Evolutionary conservation across 53 echinoderm and acorn worm genomes (phyloP).

Genomic region (Crossaster papposus): DNA sequence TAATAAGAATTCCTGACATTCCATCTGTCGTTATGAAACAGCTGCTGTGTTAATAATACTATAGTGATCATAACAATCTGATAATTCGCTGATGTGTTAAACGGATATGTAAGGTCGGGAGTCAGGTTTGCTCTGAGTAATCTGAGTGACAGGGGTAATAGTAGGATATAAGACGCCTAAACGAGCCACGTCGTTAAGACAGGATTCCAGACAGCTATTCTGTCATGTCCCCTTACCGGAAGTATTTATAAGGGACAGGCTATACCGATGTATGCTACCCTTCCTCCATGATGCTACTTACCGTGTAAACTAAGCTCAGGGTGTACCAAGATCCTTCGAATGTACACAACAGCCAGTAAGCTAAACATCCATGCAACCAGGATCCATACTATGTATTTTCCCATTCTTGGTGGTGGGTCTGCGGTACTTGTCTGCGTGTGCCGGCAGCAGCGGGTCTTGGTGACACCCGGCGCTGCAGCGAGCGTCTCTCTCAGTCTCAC

Average conservation of each 20-base stretch:
- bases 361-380: conserved; percentile 50
- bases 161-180: conserved; percentile 26
- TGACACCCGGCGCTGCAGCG: conserved; percentile 28
- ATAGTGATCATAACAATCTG: neutral
- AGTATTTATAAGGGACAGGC: conserved; percentile 10
- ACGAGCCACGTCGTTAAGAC: neutral
- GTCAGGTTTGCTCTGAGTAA: neutral
- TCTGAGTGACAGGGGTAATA: neutral
- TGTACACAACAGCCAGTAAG: conserved; percentile 45
- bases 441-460: conserved; percentile 14
- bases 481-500: neutral
- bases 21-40: neutral
- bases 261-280: neutral
- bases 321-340: conserved; percentile 26
- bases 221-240: conserved; percentile 9
- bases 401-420: conserved; percentile 40
- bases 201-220: conserved; percentile 31
- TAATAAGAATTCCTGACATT: neutral
- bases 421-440: too few species aligned
- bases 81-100: neutral
- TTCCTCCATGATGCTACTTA: conserved; percentile 6
- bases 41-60: neutral
- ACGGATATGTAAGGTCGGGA: neutral
- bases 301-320: conserved; percentile 14
- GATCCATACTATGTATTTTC: conserved; percentile 55